A percentile compares a stretch with the other conserved stretches of the same genome.
These are phyloP conservation scores for Oscheius sp. DNA, from an alignment of 2,888 invertebrate species.

Conservation along the genomic window DNA sequence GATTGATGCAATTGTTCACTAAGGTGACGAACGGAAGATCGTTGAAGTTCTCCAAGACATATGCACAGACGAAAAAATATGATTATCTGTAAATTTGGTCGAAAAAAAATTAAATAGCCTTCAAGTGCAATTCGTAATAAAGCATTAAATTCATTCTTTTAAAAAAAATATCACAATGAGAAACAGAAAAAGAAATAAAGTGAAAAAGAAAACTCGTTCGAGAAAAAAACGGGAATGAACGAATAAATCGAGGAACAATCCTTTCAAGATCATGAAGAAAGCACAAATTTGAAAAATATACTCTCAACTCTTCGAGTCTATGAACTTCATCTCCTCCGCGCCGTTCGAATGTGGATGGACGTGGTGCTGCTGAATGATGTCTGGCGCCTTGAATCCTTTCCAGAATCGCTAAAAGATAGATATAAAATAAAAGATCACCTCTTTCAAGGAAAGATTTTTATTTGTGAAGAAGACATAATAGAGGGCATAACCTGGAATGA, in stretches of 20 bases:
- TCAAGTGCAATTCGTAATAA: neutral
- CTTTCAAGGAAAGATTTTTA: slow-evolving; percentile 52
- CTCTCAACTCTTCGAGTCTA: slow-evolving; percentile 14
- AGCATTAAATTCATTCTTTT: no score
- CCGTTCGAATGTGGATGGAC: neutral
- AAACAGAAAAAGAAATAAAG: no score
- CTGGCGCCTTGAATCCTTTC: slow-evolving; percentile 26
- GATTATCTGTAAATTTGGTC: slow-evolving; percentile 25
- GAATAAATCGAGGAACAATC: no score
- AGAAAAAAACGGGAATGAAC: no score
- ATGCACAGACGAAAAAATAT: slow-evolving; percentile 38
- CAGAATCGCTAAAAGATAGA: slow-evolving; percentile 26
- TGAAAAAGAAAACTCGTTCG: no score
- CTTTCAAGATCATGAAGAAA: slow-evolving; percentile 24
- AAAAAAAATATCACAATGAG: no score
- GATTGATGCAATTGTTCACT: slow-evolving; percentile 47
- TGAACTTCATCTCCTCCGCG: slow-evolving; percentile 26
- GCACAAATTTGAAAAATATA: slow-evolving; percentile 3
- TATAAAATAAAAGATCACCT: no score
- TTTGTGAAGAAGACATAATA: slow-evolving; percentile 76
- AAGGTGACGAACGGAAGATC: slow-evolving; percentile 39
- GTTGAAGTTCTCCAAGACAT: slow-evolving; percentile 48
- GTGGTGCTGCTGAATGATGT: slow-evolving; percentile 3
- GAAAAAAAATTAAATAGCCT: neutral
- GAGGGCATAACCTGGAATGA: slow-evolving; percentile 84